These are phyloP conservation scores for Sphenopsis melanotis DNA, from an alignment of 2,797 vertebrate genomes.

Conservation along the genomic window DNA sequence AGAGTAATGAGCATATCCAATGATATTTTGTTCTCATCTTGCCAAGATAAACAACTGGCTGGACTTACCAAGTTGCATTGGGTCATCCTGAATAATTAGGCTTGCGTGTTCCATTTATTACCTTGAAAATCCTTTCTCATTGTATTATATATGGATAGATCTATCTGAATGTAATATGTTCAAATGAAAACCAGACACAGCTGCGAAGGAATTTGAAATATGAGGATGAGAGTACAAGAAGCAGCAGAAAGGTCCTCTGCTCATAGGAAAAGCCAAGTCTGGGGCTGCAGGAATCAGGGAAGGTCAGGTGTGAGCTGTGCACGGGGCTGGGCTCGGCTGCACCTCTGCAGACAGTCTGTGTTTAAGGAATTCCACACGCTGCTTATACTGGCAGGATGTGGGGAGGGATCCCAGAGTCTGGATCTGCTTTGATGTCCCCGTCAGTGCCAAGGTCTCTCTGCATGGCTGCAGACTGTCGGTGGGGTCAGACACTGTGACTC, in stretches of 20 bases:
- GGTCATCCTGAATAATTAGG: constrained; percentile 65
- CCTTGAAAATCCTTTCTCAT: constrained; percentile 61
- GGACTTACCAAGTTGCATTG: constrained; percentile 6
- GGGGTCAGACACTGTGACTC: not conserved
- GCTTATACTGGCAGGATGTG: not conserved
- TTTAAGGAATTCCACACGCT: not conserved
- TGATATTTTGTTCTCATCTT: constrained; percentile 50
- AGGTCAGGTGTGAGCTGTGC: constrained; percentile 33
- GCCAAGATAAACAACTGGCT: constrained; percentile 62
- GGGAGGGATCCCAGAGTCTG: not conserved
- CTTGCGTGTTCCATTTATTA: constrained; percentile 60
- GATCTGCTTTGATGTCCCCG: not conserved
- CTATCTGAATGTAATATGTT: constrained; percentile 32
- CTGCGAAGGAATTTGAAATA: constrained; percentile 66
- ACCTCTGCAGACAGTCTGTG: not conserved
- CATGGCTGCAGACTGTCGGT: not conserved
- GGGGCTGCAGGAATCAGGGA: not conserved
- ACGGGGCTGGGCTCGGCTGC: not conserved
- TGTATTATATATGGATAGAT: not conserved
- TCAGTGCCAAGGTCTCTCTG: not conserved
- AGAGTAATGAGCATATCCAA: constrained; percentile 57
- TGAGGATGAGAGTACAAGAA: constrained; percentile 64
- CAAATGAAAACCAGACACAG: constrained; percentile 70
- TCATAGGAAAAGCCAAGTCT: constrained; percentile 26
- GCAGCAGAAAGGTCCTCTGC: constrained; percentile 41